Evolutionary conservation across 2,888 invertebrate genomes (phyloP).

Genomic region (Melikaiella ostensackeni): DNA sequence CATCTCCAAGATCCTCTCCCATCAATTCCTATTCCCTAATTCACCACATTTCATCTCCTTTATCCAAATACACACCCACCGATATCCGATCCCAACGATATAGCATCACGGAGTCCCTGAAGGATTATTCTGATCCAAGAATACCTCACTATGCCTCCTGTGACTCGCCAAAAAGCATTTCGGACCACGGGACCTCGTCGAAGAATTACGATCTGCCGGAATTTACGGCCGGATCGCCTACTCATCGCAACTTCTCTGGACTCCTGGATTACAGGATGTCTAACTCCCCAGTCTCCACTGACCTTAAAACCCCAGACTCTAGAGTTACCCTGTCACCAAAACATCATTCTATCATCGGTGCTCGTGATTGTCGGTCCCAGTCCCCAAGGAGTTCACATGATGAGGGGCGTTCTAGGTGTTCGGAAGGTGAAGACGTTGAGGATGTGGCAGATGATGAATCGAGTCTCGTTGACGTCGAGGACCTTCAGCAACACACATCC

Average conservation of each 20-base stretch:
- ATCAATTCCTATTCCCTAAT: slow-evolving; percentile 57
- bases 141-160: slow-evolving; percentile 48
- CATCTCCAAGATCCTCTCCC: slow-evolving; percentile 44
- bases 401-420: slow-evolving; percentile 66
- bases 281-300: slow-evolving; percentile 37
- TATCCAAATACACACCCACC: slow-evolving; percentile 47
- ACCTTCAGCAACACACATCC: slow-evolving; percentile 76
- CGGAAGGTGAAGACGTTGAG: slow-evolving; percentile 82
- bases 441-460: slow-evolving; percentile 80
- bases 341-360: slow-evolving; percentile 41
- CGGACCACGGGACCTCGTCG: slow-evolving; percentile 23
- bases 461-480: slow-evolving; percentile 89
- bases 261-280: slow-evolving; percentile 50
- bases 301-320: slow-evolving; percentile 37
- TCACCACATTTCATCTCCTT: slow-evolving; percentile 47
- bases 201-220: slow-evolving; percentile 47
- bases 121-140: slow-evolving; percentile 55
- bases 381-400: slow-evolving; percentile 70
- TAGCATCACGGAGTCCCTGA: slow-evolving; percentile 47
- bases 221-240: slow-evolving; percentile 46
- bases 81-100: slow-evolving; percentile 52
- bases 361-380: slow-evolving; percentile 53
- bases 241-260: slow-evolving; percentile 17
- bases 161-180: slow-evolving; percentile 47
- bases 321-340: slow-evolving; percentile 51